A percentile compares a stretch with the other conserved stretches of the same genome.
These are phyloP conservation scores for Drosophila takahashii DNA, from an alignment of 1,140 invertebrate genomes.

Conservation along the genomic window DNA sequence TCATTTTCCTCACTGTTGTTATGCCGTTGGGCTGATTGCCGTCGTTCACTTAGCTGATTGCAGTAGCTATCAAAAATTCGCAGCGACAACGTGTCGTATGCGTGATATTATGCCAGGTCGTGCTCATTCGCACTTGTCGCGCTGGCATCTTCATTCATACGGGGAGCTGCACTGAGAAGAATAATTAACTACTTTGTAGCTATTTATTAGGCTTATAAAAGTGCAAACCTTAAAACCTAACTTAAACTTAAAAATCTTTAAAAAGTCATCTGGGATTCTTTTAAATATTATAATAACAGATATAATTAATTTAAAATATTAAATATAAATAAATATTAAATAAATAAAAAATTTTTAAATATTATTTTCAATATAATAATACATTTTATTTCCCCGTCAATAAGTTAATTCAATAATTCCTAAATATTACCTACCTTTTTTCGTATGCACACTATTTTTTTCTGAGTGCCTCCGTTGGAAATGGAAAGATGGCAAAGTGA, in stretches of 20 bases:
- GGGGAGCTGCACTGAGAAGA: slow-evolving; percentile 6
- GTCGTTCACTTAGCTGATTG: slow-evolving; percentile 55
- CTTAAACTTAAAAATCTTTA: too few species aligned
- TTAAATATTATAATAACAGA: too few species aligned
- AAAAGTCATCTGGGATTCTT: too few species aligned
- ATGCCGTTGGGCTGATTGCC: slow-evolving; percentile 34
- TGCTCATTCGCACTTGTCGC: slow-evolving; percentile 43
- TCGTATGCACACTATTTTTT: neutral
- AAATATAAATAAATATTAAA: too few species aligned
- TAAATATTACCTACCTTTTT: neutral
- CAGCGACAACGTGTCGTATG: slow-evolving; percentile 45
- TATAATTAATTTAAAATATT: too few species aligned
- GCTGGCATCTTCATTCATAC: slow-evolving; percentile 49
- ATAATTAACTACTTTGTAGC: rapidly evolving
- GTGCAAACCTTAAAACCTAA: too few species aligned
- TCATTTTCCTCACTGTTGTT: slow-evolving; percentile 44
- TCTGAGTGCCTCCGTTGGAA: neutral
- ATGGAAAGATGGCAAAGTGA: neutral
- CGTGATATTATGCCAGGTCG: slow-evolving; percentile 53
- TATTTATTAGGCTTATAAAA: too few species aligned
- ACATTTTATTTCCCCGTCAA: too few species aligned
- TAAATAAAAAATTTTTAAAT: too few species aligned
- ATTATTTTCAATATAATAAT: too few species aligned
- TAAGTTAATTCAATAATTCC: too few species aligned
- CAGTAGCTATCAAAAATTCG: slow-evolving; percentile 47